Percentiles rank a stretch among this genome's conserved stretches.
phyloP scores from a whole-genome alignment of 2,888 invertebrate species.

The Torymus tubicola region DNA sequence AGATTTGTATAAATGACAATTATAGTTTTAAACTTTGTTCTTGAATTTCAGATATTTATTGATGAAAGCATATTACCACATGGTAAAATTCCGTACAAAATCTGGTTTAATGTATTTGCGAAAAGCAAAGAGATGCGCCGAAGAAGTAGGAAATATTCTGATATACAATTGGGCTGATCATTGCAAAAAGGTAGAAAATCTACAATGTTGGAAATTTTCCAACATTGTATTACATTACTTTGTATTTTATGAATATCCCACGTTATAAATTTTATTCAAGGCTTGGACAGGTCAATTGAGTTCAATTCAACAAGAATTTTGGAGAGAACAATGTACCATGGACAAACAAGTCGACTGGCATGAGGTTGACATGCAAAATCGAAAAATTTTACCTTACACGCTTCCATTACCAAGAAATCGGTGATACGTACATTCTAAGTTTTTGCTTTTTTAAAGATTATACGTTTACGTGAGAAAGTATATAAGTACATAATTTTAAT shows the following conservation, averaged over 20 bases:
- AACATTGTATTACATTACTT: conserved; percentile 29
- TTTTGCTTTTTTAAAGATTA: no score
- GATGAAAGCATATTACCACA: conserved; percentile 78
- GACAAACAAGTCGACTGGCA: conserved; percentile 76
- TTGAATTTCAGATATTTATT: conserved; percentile 75
- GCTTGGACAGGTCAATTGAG: conserved; percentile 78
- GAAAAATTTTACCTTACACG: conserved; percentile 76
- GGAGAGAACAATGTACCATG: conserved; percentile 77
- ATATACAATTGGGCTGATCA: conserved; percentile 78
- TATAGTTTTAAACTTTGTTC: background rate
- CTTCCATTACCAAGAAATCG: conserved; percentile 75
- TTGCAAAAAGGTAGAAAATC: conserved; percentile 76
- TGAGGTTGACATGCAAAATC: conserved; percentile 75
- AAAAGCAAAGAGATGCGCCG: conserved; percentile 74
- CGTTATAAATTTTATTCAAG: conserved; percentile 66
- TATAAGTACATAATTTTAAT: no score
- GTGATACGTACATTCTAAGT: background rate
- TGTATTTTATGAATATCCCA: no score
- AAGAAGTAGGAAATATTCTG: conserved; percentile 74
- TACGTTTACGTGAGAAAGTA: no score
- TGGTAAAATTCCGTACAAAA: conserved; percentile 76
- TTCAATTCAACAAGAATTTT: conserved; percentile 75
- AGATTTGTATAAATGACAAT: no score
- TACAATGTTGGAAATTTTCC: conserved; percentile 21
- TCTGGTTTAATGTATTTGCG: conserved; percentile 74